phyloP scores from a whole-genome alignment of 2,888 invertebrate species.

The Phalangium opilio region DNA sequence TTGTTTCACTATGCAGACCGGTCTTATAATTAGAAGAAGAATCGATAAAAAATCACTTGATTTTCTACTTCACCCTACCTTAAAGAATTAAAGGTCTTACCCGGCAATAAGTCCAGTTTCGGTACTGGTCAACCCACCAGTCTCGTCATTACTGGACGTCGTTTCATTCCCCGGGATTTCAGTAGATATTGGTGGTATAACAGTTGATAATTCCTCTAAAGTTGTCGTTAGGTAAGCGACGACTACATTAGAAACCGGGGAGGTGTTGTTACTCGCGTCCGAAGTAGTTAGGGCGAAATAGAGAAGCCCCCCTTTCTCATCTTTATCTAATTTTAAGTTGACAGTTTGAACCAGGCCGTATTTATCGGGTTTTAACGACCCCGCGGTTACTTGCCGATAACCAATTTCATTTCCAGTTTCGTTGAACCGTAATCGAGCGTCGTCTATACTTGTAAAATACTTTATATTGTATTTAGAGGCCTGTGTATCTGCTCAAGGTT shows the following conservation, averaged over 20 bases:
- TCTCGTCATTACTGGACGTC: too few relatives aligned
- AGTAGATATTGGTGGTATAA: too few relatives aligned
- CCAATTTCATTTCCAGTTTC: constrained; percentile 1
- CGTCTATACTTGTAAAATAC: constrained; percentile 2
- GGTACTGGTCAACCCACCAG: too few relatives aligned
- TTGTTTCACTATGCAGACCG: too few relatives aligned
- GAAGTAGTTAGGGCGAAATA: constrained; percentile 41
- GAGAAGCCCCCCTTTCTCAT: constrained; percentile 25
- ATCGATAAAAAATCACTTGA: too few relatives aligned
- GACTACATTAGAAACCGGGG: constrained; percentile 38
- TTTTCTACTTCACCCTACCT: too few relatives aligned
- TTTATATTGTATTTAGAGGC: constrained; percentile 14
- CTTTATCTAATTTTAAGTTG: neutral
- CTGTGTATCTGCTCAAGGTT: constrained; percentile 9
- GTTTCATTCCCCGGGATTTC: too few relatives aligned
- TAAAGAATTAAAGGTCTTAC: too few relatives aligned
- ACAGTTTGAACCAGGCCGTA: too few relatives aligned
- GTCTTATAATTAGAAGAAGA: too few relatives aligned
- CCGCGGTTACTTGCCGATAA: neutral
- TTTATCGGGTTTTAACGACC: too few relatives aligned
- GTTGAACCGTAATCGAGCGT: constrained; percentile 3
- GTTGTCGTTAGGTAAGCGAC: constrained; percentile 38
- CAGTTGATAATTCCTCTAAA: constrained; percentile 12
- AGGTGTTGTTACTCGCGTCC: constrained; percentile 34
- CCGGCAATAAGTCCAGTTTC: too few relatives aligned